Evolutionary conservation across 2,888 invertebrate genomes (phyloP).

Genomic region (Euplagia quadripunctaria): DNA sequence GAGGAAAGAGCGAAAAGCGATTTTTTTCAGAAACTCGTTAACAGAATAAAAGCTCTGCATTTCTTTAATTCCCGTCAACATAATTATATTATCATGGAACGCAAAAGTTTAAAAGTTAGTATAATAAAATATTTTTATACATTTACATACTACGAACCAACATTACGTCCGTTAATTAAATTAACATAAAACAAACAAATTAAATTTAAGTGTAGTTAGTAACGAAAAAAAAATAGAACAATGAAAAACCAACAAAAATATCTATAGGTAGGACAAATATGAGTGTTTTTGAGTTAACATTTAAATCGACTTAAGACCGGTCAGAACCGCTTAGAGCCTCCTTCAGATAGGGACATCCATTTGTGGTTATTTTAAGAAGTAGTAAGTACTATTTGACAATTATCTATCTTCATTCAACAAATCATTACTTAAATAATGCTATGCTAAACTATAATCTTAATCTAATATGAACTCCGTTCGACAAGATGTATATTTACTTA

Average conservation of each 20-base stretch:
- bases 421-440: not conserved
- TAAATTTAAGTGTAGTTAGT: slow-evolving; percentile 3
- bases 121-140: not conserved
- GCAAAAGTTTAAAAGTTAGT: too few species aligned
- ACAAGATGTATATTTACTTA: not conserved
- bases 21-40: too few species aligned
- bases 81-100: too few species aligned
- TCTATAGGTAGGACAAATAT: not conserved
- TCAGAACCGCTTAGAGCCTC: not conserved
- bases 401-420: not conserved
- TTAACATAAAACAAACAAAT: not conserved
- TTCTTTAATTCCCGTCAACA: too few species aligned
- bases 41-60: too few species aligned
- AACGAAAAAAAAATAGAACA: not conserved
- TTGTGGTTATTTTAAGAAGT: not conserved
- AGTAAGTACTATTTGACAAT: not conserved
- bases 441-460: not conserved
- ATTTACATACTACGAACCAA: not conserved
- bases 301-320: not conserved
- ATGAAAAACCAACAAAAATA: not conserved
- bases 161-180: not conserved
- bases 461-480: not conserved
- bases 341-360: not conserved
- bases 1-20: too few species aligned
- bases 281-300: not conserved